phyloP scores from a whole-genome alignment of 2,888 invertebrate genomes.

The Eupithecia inturbata region DNA sequence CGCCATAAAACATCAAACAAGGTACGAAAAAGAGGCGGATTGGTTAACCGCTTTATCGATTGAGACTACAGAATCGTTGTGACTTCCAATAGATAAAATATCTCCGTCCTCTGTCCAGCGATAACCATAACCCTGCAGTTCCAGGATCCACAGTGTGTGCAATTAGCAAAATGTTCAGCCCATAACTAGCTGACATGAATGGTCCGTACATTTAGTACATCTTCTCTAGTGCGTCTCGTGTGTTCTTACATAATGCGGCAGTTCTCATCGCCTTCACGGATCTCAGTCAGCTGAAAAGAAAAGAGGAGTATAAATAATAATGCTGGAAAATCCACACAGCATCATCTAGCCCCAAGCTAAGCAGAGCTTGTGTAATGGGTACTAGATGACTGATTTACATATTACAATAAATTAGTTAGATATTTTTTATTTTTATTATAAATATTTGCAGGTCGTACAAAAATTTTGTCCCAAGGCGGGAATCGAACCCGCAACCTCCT shows the following conservation, averaged over 20 bases:
- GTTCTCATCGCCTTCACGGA: constrained; percentile 77
- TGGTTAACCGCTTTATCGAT: neutral
- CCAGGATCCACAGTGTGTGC: constrained; percentile 22
- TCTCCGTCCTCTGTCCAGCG: neutral
- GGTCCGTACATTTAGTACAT: constrained; percentile 47
- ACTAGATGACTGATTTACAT: too few species aligned
- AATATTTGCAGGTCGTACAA: too few species aligned
- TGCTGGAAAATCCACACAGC: too few species aligned
- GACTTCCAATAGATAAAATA: neutral
- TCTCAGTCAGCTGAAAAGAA: constrained; percentile 65
- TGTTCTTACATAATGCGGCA: constrained; percentile 75
- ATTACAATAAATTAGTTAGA: too few species aligned
- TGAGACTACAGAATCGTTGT: neutral
- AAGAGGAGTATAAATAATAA: neutral
- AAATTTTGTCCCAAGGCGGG: too few species aligned
- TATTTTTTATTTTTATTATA: too few species aligned
- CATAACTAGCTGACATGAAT: constrained; percentile 26
- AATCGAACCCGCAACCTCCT: too few species aligned
- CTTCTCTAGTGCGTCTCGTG: constrained; percentile 17
- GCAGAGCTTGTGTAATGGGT: too few species aligned
- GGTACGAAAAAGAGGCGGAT: neutral
- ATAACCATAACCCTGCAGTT: constrained; percentile 18
- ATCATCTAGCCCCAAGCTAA: too few species aligned
- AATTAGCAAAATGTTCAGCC: constrained; percentile 33
- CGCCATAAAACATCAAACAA: neutral